Base-by-base conservation (phyloP, 2,888 invertebrate species). In the Sesia bembeciformis region DNA sequence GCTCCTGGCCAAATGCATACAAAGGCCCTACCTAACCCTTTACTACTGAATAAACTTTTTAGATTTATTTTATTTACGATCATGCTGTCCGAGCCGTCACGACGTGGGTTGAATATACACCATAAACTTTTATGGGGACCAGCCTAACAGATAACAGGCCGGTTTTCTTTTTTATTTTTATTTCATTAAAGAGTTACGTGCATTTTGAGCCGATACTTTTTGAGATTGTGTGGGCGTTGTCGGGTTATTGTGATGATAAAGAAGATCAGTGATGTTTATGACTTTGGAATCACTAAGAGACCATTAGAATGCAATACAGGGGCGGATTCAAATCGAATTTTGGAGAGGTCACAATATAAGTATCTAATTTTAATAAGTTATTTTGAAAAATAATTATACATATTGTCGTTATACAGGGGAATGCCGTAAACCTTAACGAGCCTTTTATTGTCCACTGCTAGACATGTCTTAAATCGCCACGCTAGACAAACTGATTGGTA, bases 51-150 rank as follows among this genome's bases (percentile, higher is more conserved):
- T 67, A 23, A 23, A 23, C 23, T 23, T 23, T 23, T 23, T 23
- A 69, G 66, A 70, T 72, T 68, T 74, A 72, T 70, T 70, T 68
- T 73, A 72, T 76, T 71, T 70, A 70, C 61, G 62, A 57, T 59
- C 58, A 63, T 46, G 49, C 60, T 23, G 57, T 58, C 57, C 57
- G 60, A 60, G 54, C 60, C 58, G 50, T 54, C 63, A 52, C 59
- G 63, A 66, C 73, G 72, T 70, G 72, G 71, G 67, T 66, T 66
- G 74, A 70, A 70, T 73, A 72, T 65, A 72, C 72, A 65, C 74
- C 69, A 71, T 81, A 70, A 78, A 81, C 62, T 70, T 81, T 81
- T 78, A 81, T 78, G 69, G 72, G 62, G 62, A 57, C 69, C 68
- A 66, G 63, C 58, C 61, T 58, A 62, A 62, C 61, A 66, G 77